These are phyloP conservation scores for Macrotrachela quadricornifera DNA, from an alignment of 1,140 invertebrate species.

Conservation along the genomic window DNA sequence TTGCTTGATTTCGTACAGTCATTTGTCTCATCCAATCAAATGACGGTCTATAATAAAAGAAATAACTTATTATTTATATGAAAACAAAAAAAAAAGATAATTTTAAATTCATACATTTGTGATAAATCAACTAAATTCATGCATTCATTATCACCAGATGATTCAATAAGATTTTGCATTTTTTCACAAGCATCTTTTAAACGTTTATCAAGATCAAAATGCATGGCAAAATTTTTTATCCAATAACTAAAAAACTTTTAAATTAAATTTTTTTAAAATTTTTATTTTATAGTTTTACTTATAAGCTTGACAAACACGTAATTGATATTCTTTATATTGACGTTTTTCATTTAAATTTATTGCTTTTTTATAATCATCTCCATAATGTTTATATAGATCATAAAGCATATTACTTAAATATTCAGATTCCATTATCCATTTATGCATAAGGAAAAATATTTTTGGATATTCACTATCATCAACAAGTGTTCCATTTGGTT, in stretches of 20 bases:
- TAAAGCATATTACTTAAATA: constrained; percentile 25
- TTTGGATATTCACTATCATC: constrained; percentile 24
- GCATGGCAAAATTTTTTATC: constrained; percentile 33
- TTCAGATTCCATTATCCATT: constrained; percentile 30
- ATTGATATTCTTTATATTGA: no score
- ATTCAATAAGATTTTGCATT: constrained; percentile 23
- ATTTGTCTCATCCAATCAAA: constrained; percentile 36
- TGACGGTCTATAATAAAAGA: constrained; percentile 28
- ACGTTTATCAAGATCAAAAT: constrained; percentile 32
- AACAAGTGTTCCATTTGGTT: constrained; percentile 13
- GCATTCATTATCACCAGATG: constrained; percentile 21
- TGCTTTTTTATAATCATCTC: no score
- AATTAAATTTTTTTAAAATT: no score
- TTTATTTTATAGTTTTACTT: no score
- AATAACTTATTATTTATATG: not conserved
- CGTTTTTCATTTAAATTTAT: no score
- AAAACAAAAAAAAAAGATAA: no score
- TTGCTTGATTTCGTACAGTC: constrained; percentile 26
- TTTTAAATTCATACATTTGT: constrained; percentile 10
- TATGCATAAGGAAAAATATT: constrained; percentile 32
- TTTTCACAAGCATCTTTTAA: constrained; percentile 23
- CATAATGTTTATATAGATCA: constrained; percentile 3
- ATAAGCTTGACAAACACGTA: no score
- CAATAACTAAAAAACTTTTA: constrained; percentile 25
- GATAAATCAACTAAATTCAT: constrained; percentile 30